Base-by-base conservation (phyloP, 2,888 invertebrate genomes). In the Spodoptera littoralis region DNA sequence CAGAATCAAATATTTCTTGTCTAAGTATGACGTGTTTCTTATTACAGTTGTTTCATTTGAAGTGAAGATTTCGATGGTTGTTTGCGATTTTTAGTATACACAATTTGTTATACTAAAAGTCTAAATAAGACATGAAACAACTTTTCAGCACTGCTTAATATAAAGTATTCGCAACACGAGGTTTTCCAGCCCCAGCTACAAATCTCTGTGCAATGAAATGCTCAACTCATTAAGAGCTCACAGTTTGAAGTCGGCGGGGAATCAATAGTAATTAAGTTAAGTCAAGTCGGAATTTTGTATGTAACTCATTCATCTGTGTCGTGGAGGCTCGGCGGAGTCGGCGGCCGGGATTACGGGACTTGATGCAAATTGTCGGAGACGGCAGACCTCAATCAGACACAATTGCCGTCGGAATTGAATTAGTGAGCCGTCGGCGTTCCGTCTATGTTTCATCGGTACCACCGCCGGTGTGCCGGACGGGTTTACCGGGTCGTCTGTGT, bases 371-470 rank as follows among this genome's bases (percentile, higher is more conserved):
- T 59, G 56, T 60, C 49, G 46, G 61, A 50, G 54, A 60, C 46
- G 30, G 57, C 65, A 36, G 47, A 56, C 62, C 69, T 55, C 59
- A 67, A 77, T 80, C 76, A 72, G 57, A 63, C 56, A 50, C 63
- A 73, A 78, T 76, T 72, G 61, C 42, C 44, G 45, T 54, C 47
- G 50, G 60, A 75, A 76, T 77, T 72, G 63, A 46, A 70, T 77
- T 70, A 64, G 63, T 44, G 63, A 60, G 58, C n/a, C 59, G 54
- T 46, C 36, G 57, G 13, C 11, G 48, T 18, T 27, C 11, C 45
- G 53, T 11, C 22, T 18, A 18, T 18, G 18, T 1, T 18, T 18
- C 18, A 18, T 18, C 18, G 18, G 18, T 18, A 18, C 18, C 18
- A 1, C 18, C 18, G 18, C 18, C 18, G 18, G 18, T 18, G 18